Evolutionary conservation across 2,113 vertebrate species (phyloP), one percentile per base, ranked within the genome.

Genomic region (Pteruthius melanotis): DNA sequence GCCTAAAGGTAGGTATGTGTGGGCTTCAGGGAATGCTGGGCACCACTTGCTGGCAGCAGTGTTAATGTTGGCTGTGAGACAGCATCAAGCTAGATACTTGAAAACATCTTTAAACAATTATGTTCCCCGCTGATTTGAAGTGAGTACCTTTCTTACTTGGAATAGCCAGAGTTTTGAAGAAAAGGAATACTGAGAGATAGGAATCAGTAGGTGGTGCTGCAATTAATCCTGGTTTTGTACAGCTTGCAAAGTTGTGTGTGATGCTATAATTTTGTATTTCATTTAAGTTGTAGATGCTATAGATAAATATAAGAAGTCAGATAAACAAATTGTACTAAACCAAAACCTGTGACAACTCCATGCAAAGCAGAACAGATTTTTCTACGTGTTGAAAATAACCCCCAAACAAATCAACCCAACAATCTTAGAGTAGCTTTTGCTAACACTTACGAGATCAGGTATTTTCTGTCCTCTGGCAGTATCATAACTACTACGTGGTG

Each of bases 1-100:
- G 99, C 87, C 97, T 99, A 72, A 99, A 98, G 98, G 99, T 99
- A 97, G 52, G 97, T 98, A 12, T 22, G 18, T 60, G 20, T 23
- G 69, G 94, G 50, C 81, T 68, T 79, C 30, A 13, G 4, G 77
- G 45, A 60, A 21, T 81, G 27, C 61, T 83, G 68, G 33, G 40
- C 50, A 21, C 39, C 2, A 0, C 47, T 69, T 79, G 24, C 28
- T 76, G 45, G 26, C 53, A 49, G 13, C 28, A 14, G 0, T 39
- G 47, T 54, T 83, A 14, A 11, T n/a, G 24, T 27, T 50, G 81
- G 26, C 47, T 69, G 11, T 26, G 39, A 77, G 42, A 33, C 20
- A 23, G 23, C 0, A 0, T 64, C 52, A 87, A 27, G 39, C 28
- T 37, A 52, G 44, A 27, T 71, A 22, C 50, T 83, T 59, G 39